Conservation (phyloP, 2,797 vertebrate species). For the Eulemur coronatus region DNA sequence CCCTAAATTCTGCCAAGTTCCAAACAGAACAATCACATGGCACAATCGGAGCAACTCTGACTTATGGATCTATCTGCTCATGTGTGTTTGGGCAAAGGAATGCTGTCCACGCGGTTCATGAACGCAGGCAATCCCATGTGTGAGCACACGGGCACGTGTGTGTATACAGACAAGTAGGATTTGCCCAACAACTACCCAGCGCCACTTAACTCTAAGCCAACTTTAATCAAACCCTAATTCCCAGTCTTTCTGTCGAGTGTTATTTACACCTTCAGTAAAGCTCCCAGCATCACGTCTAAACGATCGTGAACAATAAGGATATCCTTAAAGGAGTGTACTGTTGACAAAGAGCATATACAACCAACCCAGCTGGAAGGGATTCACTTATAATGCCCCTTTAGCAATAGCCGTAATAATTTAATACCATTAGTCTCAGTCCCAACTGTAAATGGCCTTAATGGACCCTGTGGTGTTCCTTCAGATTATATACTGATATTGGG, state of each 20-base stretch:
- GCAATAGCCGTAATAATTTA: constrained; percentile 73
- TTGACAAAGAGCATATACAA: constrained; percentile 66
- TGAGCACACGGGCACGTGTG: background rate
- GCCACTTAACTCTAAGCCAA: constrained; percentile 67
- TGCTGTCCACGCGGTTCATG: no score
- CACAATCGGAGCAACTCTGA: background rate
- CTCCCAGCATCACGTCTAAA: constrained; percentile 67
- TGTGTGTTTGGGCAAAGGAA: background rate
- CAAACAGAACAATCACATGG: background rate
- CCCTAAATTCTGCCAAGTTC: background rate
- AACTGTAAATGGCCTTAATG: constrained; percentile 82
- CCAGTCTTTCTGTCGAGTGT: constrained; percentile 61
- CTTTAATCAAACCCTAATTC: constrained; percentile 78
- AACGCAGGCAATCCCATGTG: background rate
- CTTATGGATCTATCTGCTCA: background rate
- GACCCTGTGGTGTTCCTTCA: constrained; percentile 76
- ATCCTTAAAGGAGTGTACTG: constrained; percentile 61
- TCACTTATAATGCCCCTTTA: constrained; percentile 73
- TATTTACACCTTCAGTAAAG: constrained; percentile 72
- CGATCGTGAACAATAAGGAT: constrained; percentile 68
- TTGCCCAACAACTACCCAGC: background rate
- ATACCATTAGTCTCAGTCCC: constrained; percentile 75
- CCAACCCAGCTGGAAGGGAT: constrained; percentile 71
- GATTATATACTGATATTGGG: constrained; percentile 68
- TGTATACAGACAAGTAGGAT: background rate